Base-by-base conservation (phyloP, 2,797 vertebrate species). In the Xenopus petersii region DNA sequence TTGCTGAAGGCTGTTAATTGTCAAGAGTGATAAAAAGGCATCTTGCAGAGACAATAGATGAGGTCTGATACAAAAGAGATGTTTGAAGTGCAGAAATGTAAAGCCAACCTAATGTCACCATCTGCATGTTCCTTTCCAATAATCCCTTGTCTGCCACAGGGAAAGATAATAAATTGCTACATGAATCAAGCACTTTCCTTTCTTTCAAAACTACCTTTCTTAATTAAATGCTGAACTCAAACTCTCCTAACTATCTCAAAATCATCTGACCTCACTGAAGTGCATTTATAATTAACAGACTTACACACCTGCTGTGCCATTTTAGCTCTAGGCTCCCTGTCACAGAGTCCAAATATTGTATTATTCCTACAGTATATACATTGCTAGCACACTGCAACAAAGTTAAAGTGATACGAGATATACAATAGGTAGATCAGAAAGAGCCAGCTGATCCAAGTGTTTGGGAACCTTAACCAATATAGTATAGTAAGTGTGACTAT, bases 1-100 rank as follows among this genome's bases (percentile, higher is more conserved):
- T 64, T 69, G 76, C 75, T 60, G 54, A 67, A 48, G 76, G 76
- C 76, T 73, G 67, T 59, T 78, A 69, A 73, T 78, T 73, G 71
- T 78, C 76, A 78, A 69, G 60, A 69, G 26, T 60, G 71, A 73
- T 73, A 42, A 78, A 73, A 64, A 73, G 60, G 42, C 21, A 69
- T 73, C 63, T 70, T 17, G 64, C 64, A 66, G 46, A 70, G 70
- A 78, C 65, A 73, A 64, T 78, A 59, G 58, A 77, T 73, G 62
- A 30, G 58, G 65, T 73, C 58, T 21, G 16, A 78, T 69, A 60
- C n/a, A 70, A 65, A 73, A 61, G 48, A 67, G 75, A 67, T 72
- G 64, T 72, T 62, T 72, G 64, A 42, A 64, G 49, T 60, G 58
- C 17, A 69, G 51, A 73, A 64, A 73, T 64, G 30, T 16, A 72